Evolutionary conservation across 2,888 invertebrate species (phyloP).

Genomic region (Rotaria sp.): DNA sequence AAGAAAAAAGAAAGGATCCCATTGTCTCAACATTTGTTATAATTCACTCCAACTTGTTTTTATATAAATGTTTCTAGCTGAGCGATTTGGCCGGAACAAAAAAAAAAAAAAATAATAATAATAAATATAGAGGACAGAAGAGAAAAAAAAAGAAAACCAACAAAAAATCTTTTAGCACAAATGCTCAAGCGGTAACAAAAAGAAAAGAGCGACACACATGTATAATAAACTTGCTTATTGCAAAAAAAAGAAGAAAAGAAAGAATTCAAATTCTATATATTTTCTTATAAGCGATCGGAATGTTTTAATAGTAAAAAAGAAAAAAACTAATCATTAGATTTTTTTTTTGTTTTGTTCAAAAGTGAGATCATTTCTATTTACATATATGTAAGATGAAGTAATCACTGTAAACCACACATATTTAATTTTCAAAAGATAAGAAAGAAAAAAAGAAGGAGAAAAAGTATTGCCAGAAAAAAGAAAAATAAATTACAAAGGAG

Average conservation of each 20-base stretch:
- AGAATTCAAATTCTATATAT: not conserved
- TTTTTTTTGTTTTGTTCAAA: not conserved
- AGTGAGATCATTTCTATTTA: not conserved
- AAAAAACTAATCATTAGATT: not conserved
- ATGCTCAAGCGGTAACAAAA: not conserved
- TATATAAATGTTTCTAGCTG: slow-evolving; percentile 5
- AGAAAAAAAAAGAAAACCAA: not conserved
- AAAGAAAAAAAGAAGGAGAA: not conserved
- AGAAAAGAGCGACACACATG: not conserved
- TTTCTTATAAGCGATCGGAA: not conserved
- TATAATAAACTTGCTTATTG: not conserved
- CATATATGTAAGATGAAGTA: not conserved
- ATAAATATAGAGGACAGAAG: not conserved
- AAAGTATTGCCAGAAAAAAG: not conserved
- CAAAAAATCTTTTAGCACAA: not conserved
- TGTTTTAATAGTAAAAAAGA: not conserved
- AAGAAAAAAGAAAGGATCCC: not conserved
- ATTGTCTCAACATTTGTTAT: not conserved
- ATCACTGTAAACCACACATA: slow-evolving; percentile 5
- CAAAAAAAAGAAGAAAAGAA: not conserved
- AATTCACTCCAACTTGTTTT: not conserved
- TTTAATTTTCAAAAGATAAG: not conserved
- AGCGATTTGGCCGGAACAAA: slow-evolving; percentile 19
- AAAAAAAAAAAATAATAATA: not conserved
- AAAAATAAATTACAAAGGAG: not conserved